Base-by-base conservation (phyloP, 35 echinoderm and acorn worm species). In the Ptychodera flava region DNA sequence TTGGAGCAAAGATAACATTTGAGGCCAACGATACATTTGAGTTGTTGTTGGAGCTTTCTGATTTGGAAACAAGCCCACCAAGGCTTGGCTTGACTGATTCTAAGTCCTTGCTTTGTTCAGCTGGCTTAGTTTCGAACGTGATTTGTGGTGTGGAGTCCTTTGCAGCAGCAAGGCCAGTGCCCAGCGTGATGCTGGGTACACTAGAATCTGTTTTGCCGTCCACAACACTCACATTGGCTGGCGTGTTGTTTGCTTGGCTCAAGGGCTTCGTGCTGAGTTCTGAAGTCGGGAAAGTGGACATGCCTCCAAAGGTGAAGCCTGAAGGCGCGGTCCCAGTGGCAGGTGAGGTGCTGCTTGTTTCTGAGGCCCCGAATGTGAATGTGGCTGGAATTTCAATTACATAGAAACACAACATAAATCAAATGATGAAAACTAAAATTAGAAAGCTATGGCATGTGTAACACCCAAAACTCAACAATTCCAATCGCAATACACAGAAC, bases 321-420 rank as follows among this genome's bases (percentile, higher is more conserved):
- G 87, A 32, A 31, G 87, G 15, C 36, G 30, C 38, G n/a, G 77
- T 81, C 22, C 32, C n/a, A 53, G 33, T 79, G 6, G 77, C 33
- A 28, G 87, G 31, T 28, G 16, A 33, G 52, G 32, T 34, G 79
- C 0, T 80, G 28, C 35, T 30, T 0, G 88, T 33, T 29, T 80
- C 81, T 28, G 80, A 78, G 79, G 33, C 36, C 1, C 88, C 88
- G 84, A 89, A 89, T n/a, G 1, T 89, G 83, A 89, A 89, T 16
- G 79, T 6, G 30, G 78, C 31, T 38, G 29, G 79, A 14, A 29
- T 88, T 88, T 29, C 31, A 30, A 30, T 37, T 37, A 38, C 80
- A 29, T 28, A 88, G 37, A 1, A 34, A 28, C 22, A 33, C 34
- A 82, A 64, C 77, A 30, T 36, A 76, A 28, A 29, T 86, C 16